Evolutionary conservation across 1,140 invertebrate genomes (phyloP).

Genomic region (Bombyx mandarina): DNA sequence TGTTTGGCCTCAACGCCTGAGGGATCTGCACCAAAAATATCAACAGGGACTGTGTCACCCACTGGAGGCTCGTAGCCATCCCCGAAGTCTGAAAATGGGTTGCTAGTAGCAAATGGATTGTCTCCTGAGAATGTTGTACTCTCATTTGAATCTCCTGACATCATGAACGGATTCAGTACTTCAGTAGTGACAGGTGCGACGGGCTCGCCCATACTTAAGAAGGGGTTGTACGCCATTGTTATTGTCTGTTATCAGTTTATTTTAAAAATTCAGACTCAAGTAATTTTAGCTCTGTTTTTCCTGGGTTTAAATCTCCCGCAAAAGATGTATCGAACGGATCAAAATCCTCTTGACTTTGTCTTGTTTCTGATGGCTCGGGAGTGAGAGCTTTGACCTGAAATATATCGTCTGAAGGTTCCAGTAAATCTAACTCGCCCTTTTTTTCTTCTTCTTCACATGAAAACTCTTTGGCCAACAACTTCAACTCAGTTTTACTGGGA

Average conservation of each 20-base stretch:
- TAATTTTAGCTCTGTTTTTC: constrained; percentile 82
- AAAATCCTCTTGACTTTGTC: constrained; percentile 57
- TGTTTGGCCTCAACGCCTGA: constrained; percentile 40
- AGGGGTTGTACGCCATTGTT: constrained; percentile 81
- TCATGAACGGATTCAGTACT: constrained; percentile 82
- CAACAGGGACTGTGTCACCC: constrained; percentile 57
- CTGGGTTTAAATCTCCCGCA: constrained; percentile 80
- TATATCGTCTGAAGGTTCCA: constrained; percentile 74
- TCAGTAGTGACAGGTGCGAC: constrained; percentile 54
- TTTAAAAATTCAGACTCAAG: constrained; percentile 81
- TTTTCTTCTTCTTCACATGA: constrained; percentile 59
- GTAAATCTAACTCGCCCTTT: constrained; percentile 52
- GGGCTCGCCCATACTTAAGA: constrained; percentile 79
- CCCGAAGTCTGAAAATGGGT: constrained; percentile 77
- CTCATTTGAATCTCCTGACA: constrained; percentile 63
- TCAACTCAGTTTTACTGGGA: constrained; percentile 81
- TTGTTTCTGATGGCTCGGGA: constrained; percentile 68
- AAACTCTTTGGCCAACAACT: constrained; percentile 80
- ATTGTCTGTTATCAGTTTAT: constrained; percentile 20
- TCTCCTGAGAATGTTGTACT: constrained; percentile 50
- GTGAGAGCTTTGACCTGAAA: constrained; percentile 78
- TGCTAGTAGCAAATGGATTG: constrained; percentile 74
- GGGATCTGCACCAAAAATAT: constrained; percentile 58
- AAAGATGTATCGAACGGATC: constrained; percentile 89
- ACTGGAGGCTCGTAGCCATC: constrained; percentile 63